phyloP scores from a whole-genome alignment of 2,113 vertebrate genomes.

The Paradisaea rubra region DNA sequence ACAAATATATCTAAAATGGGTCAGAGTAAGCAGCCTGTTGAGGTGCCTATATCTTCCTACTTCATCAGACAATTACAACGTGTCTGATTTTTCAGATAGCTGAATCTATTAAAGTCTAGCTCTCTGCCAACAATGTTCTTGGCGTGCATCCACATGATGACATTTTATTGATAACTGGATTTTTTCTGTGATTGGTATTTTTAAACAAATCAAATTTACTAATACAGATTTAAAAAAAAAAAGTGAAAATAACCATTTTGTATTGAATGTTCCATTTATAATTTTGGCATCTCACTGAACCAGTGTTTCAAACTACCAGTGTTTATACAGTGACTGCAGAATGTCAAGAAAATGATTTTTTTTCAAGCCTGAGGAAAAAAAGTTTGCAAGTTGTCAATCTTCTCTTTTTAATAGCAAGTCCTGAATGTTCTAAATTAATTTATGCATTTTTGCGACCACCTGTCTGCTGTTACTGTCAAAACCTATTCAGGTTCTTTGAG shows the following conservation, averaged over 20 bases:
- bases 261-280: not conserved
- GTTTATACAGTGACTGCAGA: not conserved
- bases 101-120: not conserved
- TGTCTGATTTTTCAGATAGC: not conserved
- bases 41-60: not conserved
- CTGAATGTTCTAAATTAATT: not conserved
- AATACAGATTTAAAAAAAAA: not conserved
- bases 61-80: not conserved
- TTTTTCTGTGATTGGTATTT: not conserved
- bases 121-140: not conserved
- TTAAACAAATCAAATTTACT: not conserved
- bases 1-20: not conserved
- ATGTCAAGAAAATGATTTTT: not conserved
- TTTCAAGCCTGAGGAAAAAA: not conserved
- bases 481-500: not conserved
- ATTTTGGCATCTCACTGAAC: not conserved
- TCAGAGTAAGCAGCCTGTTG: not conserved
- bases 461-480: not conserved
- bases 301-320: not conserved
- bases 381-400: not conserved
- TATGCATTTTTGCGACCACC: not conserved
- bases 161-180: not conserved
- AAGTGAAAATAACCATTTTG: not conserved
- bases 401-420: not conserved
- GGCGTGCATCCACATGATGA: not conserved